Evolutionary conservation across 2,888 invertebrate genomes (phyloP).

Genomic region (Thecophora atra): DNA sequence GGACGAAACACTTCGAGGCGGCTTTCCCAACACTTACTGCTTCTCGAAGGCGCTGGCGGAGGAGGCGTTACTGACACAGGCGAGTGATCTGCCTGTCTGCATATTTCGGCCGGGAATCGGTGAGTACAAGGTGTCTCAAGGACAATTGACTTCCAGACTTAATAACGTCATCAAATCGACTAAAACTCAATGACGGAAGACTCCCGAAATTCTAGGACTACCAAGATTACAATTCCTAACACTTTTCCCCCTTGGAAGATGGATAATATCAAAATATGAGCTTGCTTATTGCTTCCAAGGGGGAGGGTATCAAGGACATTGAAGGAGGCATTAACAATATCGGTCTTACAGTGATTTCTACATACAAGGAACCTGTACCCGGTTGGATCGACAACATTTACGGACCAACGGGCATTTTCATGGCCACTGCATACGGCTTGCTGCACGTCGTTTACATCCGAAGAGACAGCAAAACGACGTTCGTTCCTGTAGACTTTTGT

Average conservation of each 20-base stretch:
- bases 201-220: too few species aligned
- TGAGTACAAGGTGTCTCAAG: conserved; percentile 51
- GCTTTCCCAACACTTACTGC: conserved; percentile 76
- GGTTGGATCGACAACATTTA: conserved; percentile 79
- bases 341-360: conserved; percentile 63
- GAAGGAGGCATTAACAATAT: not conserved
- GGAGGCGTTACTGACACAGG: conserved; percentile 69
- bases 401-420: conserved; percentile 68
- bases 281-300: too few species aligned
- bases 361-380: conserved; percentile 68
- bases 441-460: conserved; percentile 64
- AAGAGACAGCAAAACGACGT: conserved; percentile 56
- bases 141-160: too few species aligned
- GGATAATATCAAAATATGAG: too few species aligned
- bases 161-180: too few species aligned
- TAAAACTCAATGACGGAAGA: too few species aligned
- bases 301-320: too few species aligned
- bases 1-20: conserved; percentile 52
- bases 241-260: too few species aligned
- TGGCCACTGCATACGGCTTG: conserved; percentile 71
- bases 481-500: conserved; percentile 67
- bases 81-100: conserved; percentile 71
- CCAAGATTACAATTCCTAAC: too few species aligned
- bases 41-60: conserved; percentile 79
- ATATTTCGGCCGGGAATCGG: conserved; percentile 78